phyloP scores from a whole-genome alignment of 2,888 invertebrate genomes.

The Callimorpha dominula region DNA sequence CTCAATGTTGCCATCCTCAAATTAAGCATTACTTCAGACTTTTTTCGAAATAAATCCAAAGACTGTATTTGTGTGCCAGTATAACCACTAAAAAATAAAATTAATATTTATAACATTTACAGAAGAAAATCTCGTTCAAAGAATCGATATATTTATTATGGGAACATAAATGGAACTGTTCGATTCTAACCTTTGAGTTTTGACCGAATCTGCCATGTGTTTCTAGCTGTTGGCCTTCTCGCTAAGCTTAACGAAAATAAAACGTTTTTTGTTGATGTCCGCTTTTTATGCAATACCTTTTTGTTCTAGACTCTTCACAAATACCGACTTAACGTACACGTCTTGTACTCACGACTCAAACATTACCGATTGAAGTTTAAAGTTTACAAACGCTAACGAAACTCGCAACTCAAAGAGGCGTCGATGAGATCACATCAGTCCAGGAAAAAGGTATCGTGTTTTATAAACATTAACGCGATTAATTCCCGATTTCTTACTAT shows the following conservation, averaged over 20 bases:
- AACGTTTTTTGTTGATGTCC: not conserved
- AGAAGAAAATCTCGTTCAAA: no score
- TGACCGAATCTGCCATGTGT: not conserved
- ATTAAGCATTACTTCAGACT: not conserved
- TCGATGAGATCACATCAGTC: not conserved
- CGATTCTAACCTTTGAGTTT: not conserved
- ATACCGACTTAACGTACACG: not conserved
- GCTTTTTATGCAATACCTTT: not conserved
- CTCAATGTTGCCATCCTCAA: not conserved
- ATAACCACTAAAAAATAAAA: no score
- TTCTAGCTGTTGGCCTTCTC: not conserved
- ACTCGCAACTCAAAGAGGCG: not conserved
- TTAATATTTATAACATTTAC: no score
- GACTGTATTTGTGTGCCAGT: no score
- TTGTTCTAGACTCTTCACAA: not conserved
- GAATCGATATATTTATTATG: not conserved
- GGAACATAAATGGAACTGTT: not conserved
- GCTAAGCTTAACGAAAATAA: not conserved
- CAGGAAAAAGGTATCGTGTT: not conserved
- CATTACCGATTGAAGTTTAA: not conserved
- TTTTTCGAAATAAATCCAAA: not conserved
- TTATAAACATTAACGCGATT: no score
- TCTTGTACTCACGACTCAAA: not conserved
- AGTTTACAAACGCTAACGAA: not conserved
- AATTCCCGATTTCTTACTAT: not conserved